These are phyloP conservation scores for Nebria brevicollis DNA, from an alignment of 2,888 invertebrate species.

Conservation along the genomic window DNA sequence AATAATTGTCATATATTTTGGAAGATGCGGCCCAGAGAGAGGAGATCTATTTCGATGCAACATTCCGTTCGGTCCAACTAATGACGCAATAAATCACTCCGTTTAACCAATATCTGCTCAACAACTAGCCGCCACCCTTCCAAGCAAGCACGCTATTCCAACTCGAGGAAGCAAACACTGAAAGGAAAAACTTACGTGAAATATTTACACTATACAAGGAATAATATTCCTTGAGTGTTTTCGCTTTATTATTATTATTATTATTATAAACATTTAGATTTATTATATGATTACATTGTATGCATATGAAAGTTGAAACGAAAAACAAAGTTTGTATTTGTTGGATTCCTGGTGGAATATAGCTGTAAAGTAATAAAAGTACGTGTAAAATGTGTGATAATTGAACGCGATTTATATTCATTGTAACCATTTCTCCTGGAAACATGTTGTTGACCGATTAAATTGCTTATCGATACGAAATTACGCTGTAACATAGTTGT, in stretches of 20 bases:
- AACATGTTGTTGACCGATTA: not conserved
- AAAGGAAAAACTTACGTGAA: not conserved
- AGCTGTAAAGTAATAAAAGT: not conserved
- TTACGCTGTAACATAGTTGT: not conserved
- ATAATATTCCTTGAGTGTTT: too few species aligned
- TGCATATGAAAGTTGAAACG: too few species aligned
- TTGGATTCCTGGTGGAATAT: not conserved
- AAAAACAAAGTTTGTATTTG: too few species aligned
- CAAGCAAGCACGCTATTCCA: not conserved
- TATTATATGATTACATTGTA: too few species aligned
- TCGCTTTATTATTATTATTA: too few species aligned
- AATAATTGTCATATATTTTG: not conserved
- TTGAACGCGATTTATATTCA: not conserved
- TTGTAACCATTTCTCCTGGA: not conserved
- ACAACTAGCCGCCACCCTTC: constrained; percentile 15
- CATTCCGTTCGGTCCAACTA: constrained; percentile 28
- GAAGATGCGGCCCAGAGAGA: not conserved
- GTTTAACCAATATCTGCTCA: constrained; percentile 42
- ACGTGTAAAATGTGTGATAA: not conserved
- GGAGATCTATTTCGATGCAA: constrained; percentile 5
- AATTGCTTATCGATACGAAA: not conserved
- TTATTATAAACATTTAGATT: too few species aligned
- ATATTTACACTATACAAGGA: not conserved
- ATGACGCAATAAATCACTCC: constrained; percentile 42
- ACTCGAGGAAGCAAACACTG: not conserved